Base-by-base conservation (phyloP, 2,797 vertebrate genomes). In the Ispidina picta region DNA sequence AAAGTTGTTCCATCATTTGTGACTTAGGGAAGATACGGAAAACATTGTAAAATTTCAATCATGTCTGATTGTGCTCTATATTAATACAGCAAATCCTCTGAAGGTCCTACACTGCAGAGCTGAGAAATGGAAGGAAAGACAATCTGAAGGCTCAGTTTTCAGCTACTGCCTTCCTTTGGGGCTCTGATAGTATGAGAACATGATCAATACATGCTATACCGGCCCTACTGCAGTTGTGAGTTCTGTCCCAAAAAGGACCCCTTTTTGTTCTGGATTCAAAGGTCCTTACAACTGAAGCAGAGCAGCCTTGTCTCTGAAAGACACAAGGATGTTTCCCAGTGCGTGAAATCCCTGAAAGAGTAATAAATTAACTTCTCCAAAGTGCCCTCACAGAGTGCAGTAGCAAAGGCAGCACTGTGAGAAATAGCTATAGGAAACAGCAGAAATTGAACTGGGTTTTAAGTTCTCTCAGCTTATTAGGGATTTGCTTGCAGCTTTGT, bases 401-500 rank as follows among this genome's bases (percentile, higher is more conserved):
- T 39, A 70, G 55, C 19, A 70, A 72, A 92, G 39, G 17, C 35
- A 90, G 19, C 0, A n/a, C 43, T 80, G 43, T 77, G 59, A 81
- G 54, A 87, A 90, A 28, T 4, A 78, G 29, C 2, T 2, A 62
- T 20, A 81, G 62, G 70, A 87, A 70, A 87, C 62, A 69, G 17
- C 70, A 89, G 80, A 83, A 94, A 70, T 37, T 2, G 5, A 81
- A 83, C 51, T 33, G 15, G 33, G 21, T 37, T 69, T 89, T 77
- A 80, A 70, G 18, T 72, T 90, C 49, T 65, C 33, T 78, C 71
- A 79, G 65, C 19, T 76, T 82, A 78, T 58, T 75, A 48, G 21
- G 33, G 77, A 51, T 81, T 94, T 86, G 41, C 35, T 79, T 92
- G 79, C n/a, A 64, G 44, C 56, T 91, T 73, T 90, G 62, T 68